Evolutionary conservation across 1,140 invertebrate species (phyloP), one percentile per base, ranked within the genome.

Genomic region (Cotesia chilonis): DNA sequence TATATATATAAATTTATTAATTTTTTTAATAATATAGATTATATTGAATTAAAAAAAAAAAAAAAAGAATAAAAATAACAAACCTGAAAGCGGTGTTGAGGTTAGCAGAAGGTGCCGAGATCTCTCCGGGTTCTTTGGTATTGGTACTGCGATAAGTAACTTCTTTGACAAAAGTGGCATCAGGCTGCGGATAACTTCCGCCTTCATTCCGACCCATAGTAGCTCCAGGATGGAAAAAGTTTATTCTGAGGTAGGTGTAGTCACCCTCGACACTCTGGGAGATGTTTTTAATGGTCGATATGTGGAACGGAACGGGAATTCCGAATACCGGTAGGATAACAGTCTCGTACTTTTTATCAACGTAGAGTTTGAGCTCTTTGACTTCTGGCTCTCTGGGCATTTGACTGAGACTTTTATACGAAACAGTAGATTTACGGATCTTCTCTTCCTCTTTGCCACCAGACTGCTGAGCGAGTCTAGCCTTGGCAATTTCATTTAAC

Each of bases 101-200:
- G 86, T 99, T 99, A 1, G 95, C 92, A 0, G 97, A 99, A 0
- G 98, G 96, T 0, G 98, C 94, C 4, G 94, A 94, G 63, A 98
- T 90, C 88, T 99, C 97, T 65, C 98, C 98, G 9, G 97, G 97
- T 84, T 99, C 97, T 88, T 99, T 99, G 14, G 94, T 94, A 86
- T 99, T 99, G 74, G 95, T 97, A 85, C 96, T 98, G 78, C 98
- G 92, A 85, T 98, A 99, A n/a, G 98, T 99, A 94, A 99, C 93
- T 93, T 99, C 98, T 89, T 99, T 99, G 4, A 99, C 91, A 85
- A 98, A 99, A 9, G 95, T 98, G 4, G 96, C 95, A 86, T 99
- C 96, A 0, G 96, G 95, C 80, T 98, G 94, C 1, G 95, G 92
- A 83, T 97, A 99, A 28, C 92, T 89, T 14, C 92, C 93, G 12